These are phyloP conservation scores for Andrena dorsata DNA, from an alignment of 2,888 invertebrate species.

Conservation along the genomic window DNA sequence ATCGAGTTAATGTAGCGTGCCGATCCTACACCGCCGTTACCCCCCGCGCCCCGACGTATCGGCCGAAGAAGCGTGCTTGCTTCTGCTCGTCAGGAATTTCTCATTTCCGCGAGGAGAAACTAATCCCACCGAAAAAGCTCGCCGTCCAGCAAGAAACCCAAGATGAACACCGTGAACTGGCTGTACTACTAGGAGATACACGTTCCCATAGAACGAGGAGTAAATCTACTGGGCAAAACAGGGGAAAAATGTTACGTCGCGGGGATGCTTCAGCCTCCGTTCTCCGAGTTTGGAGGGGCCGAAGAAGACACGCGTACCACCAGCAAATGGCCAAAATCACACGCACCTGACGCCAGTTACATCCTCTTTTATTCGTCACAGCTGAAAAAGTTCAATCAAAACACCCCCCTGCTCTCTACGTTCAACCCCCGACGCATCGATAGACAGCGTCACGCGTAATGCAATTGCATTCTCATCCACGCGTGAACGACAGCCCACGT, in stretches of 20 bases:
- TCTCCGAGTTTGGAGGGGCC: background rate
- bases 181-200: conserved; percentile 10
- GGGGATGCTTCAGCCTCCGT: background rate
- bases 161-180: conserved; percentile 28
- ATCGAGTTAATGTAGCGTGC: conserved; percentile 85
- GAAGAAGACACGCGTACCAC: no score
- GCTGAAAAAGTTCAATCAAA: background rate
- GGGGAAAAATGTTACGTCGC: background rate
- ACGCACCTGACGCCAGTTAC: no score
- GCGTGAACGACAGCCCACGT: conserved; percentile 60
- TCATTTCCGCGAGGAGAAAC: conserved; percentile 55
- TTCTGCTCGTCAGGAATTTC: conserved; percentile 57
- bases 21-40: conserved; percentile 73
- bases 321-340: no score
- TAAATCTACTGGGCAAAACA: background rate
- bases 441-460: conserved; percentile 58
- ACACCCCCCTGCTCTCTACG: background rate
- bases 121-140: conserved; percentile 52
- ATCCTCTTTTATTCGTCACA: background rate
- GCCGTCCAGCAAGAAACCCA: conserved; percentile 41
- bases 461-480: conserved; percentile 62
- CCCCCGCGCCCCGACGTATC: conserved; percentile 64
- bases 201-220: background rate
- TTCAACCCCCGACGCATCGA: background rate
- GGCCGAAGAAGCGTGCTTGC: conserved; percentile 48